Evolutionary conservation across 1,140 invertebrate species (phyloP).

Genomic region (Rhagoletis zephyria): DNA sequence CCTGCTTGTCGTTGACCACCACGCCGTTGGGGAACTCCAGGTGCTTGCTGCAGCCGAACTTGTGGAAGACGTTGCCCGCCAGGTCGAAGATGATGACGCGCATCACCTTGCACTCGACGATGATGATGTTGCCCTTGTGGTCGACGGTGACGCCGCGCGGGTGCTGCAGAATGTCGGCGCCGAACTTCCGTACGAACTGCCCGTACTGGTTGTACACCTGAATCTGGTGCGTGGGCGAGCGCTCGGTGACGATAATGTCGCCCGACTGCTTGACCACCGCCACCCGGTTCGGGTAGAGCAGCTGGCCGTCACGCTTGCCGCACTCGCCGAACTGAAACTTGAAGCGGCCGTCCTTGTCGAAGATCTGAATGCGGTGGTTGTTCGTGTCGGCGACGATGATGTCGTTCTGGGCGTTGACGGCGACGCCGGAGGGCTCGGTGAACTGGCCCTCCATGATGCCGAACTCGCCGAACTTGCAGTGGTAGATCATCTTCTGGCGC

Average conservation of each 20-base stretch:
- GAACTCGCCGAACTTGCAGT: constrained; percentile 99
- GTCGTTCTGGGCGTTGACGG: constrained; percentile 98
- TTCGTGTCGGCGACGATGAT: constrained; percentile 99
- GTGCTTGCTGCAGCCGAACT: constrained; percentile 98
- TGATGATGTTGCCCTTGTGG: constrained; percentile 96
- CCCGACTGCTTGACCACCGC: constrained; percentile 97
- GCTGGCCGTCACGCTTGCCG: constrained; percentile 94
- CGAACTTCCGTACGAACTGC: constrained; percentile 98
- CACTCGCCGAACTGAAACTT: constrained; percentile 99
- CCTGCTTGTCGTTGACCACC: constrained; percentile 98
- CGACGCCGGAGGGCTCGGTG: constrained; percentile 98
- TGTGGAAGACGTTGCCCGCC: constrained; percentile 94
- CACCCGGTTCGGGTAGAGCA: constrained; percentile 98
- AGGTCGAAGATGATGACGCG: constrained; percentile 99
- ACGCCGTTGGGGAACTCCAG: constrained; percentile 99
- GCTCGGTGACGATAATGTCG: constrained; percentile 98
- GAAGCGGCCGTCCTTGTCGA: constrained; percentile 98
- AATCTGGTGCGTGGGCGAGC: constrained; percentile 97
- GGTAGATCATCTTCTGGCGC: constrained; percentile 99
- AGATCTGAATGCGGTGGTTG: constrained; percentile 98
- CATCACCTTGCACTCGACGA: constrained; percentile 99
- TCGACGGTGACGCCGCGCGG: constrained; percentile 97
- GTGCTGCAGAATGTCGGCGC: constrained; percentile 98
- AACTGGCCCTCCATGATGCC: constrained; percentile 99
- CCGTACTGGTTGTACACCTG: constrained; percentile 99